phyloP scores from a whole-genome alignment of 30 jellyfish, hydroid and myxozoan genomes.

The Kudoa iwatai region DNA sequence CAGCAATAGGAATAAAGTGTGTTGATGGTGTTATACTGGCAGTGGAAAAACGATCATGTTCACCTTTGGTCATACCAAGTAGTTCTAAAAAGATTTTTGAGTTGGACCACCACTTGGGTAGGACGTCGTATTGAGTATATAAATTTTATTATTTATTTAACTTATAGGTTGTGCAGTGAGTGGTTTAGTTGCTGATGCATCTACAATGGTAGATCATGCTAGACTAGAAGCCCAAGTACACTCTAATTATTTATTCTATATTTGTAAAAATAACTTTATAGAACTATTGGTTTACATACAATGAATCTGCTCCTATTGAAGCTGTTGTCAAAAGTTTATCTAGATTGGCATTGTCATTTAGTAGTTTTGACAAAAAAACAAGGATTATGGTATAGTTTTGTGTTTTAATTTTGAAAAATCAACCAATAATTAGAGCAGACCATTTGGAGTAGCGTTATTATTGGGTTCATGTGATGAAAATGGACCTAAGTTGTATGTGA shows the following conservation, averaged over 20 bases:
- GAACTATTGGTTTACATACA: slow-evolving; percentile 97
- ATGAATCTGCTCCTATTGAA: slow-evolving; percentile 66
- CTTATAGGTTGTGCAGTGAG: slow-evolving; percentile 89
- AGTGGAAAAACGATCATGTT: slow-evolving; percentile 65
- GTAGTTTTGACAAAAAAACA: slow-evolving; percentile 6
- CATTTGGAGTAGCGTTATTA: slow-evolving; percentile 91
- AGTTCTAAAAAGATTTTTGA: slow-evolving; percentile 64
- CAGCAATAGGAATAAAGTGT: slow-evolving; percentile 84
- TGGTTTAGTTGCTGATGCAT: slow-evolving; percentile 85
- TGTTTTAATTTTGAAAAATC: no score
- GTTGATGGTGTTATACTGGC: slow-evolving; percentile 91
- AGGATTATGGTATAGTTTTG: neutral
- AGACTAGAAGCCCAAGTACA: slow-evolving; percentile 95
- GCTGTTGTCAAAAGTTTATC: slow-evolving; percentile 67
- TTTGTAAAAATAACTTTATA: slow-evolving; percentile 1
- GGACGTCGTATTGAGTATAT: no score
- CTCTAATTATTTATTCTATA: no score
- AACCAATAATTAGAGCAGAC: slow-evolving; percentile 77
- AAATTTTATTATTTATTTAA: neutral
- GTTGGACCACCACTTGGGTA: slow-evolving; percentile 57
- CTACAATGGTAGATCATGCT: slow-evolving; percentile 91
- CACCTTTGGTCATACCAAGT: slow-evolving; percentile 68
- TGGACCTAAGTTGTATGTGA: slow-evolving; percentile 96
- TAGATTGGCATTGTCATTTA: slow-evolving; percentile 54
- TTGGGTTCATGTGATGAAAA: slow-evolving; percentile 80